Percentiles rank a stretch among this genome's conserved stretches.
These are phyloP conservation scores for Creontiades dilutus DNA, from an alignment of 2,888 invertebrate genomes.

Conservation along the genomic window DNA sequence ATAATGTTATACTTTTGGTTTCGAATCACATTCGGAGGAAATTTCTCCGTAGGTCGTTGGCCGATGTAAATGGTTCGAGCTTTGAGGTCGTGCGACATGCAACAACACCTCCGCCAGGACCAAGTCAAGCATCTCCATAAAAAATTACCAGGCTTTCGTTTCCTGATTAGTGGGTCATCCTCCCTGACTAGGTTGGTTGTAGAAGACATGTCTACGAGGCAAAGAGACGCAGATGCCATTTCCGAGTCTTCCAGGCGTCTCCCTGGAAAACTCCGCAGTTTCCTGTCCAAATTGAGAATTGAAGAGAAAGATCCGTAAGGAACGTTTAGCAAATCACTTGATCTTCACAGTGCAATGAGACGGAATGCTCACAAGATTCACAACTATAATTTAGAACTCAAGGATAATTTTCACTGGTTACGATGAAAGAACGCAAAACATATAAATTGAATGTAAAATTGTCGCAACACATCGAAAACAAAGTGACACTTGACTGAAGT, in stretches of 20 bases:
- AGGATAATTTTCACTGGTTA: too few species aligned
- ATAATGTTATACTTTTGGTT: slow-evolving; percentile 98
- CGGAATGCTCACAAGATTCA: neutral
- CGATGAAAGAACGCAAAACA: too few species aligned
- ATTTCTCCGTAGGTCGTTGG: slow-evolving; percentile 88
- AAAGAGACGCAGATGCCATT: slow-evolving; percentile 76
- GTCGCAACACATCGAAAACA: neutral
- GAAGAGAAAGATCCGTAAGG: neutral
- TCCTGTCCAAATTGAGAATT: slow-evolving; percentile 56
- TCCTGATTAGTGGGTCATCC: slow-evolving; percentile 85
- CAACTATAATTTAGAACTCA: neutral
- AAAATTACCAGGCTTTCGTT: slow-evolving; percentile 80
- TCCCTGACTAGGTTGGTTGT: slow-evolving; percentile 81
- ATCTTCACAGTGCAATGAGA: neutral
- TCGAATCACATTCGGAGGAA: slow-evolving; percentile 96
- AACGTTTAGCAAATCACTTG: neutral
- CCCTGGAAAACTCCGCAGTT: slow-evolving; percentile 64
- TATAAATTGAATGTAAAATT: neutral
- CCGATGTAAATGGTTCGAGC: slow-evolving; percentile 89
- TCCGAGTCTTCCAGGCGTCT: slow-evolving; percentile 64
- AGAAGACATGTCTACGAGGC: slow-evolving; percentile 77
- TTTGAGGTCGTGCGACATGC: slow-evolving; percentile 86
- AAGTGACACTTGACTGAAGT: neutral
- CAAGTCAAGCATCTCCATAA: slow-evolving; percentile 82
- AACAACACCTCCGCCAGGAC: slow-evolving; percentile 85